A percentile compares a stretch with the other conserved stretches of the same genome.
phyloP scores from a whole-genome alignment of 2,113 vertebrate species.

The Nothobranchius furzeri region DNA sequence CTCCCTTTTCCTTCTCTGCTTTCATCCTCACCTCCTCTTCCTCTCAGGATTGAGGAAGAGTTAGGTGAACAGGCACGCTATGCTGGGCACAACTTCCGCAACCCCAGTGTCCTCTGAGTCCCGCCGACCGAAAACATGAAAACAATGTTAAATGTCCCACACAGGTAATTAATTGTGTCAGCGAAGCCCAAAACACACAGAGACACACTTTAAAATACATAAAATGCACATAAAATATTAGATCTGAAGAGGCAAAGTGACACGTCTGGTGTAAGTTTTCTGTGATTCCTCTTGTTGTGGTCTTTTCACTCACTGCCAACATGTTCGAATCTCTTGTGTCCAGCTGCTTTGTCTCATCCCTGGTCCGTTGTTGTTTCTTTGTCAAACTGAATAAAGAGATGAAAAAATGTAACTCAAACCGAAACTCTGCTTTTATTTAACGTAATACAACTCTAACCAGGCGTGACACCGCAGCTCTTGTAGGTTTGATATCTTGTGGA shows the following conservation, averaged over 20 bases:
- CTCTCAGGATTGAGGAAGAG: conserved; percentile 90
- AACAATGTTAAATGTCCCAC: conserved; percentile 14
- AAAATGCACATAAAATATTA: conserved; percentile 15
- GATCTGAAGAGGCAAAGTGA: conserved; percentile 13
- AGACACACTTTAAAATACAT: conserved; percentile 11
- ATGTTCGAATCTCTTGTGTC: conserved; percentile 36
- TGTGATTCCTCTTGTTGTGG: conserved; percentile 20
- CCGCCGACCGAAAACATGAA: not conserved
- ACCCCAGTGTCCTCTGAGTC: conserved; percentile 88
- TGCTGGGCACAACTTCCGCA: conserved; percentile 93
- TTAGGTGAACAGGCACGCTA: conserved; percentile 90
- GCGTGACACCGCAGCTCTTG: too few species aligned
- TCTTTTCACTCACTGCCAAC: conserved; percentile 16
- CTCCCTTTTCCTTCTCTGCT: conserved; percentile 12
- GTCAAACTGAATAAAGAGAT: conserved; percentile 57
- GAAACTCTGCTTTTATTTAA: conserved; percentile 6
- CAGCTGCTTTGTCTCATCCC: conserved; percentile 27
- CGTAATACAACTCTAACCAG: not conserved
- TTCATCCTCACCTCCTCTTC: conserved; percentile 18
- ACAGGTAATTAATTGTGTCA: not conserved
- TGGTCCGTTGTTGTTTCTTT: conserved; percentile 31
- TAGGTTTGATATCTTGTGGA: too few species aligned
- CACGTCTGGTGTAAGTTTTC: conserved; percentile 23
- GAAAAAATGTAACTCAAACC: conserved; percentile 23
- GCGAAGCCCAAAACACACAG: conserved; percentile 25